These are phyloP conservation scores for Pristionchus arcanus DNA, from an alignment of 2,888 invertebrate genomes.

Conservation along the genomic window DNA sequence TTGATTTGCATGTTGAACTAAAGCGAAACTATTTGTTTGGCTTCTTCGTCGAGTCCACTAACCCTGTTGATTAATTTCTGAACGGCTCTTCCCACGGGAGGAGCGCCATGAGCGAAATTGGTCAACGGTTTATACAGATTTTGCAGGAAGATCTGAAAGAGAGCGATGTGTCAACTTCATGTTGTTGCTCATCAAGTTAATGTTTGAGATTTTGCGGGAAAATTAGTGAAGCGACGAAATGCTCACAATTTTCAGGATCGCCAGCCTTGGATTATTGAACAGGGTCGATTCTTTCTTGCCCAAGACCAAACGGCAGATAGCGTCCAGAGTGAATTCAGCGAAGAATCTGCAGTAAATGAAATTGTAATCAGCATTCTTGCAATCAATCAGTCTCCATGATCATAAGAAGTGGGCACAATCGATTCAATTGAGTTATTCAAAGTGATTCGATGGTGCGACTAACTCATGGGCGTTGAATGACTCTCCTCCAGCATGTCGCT, in stretches of 20 bases:
- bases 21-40: background rate
- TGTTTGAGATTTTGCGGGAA: too few species aligned
- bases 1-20: background rate
- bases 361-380: too few species aligned
- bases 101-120: background rate
- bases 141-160: background rate
- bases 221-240: background rate
- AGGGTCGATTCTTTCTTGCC: constrained; percentile 18
- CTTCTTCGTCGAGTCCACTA: too few species aligned
- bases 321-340: constrained; percentile 37
- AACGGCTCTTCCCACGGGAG: background rate
- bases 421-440: too few species aligned
- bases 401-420: too few species aligned
- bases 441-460: background rate
- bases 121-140: background rate
- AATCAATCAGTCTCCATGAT: too few species aligned
- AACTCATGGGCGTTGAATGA: constrained; percentile 62
- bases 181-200: too few species aligned
- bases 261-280: constrained; percentile 21
- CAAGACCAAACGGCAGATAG: constrained; percentile 18
- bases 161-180: background rate
- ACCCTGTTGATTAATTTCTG: too few species aligned
- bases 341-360: background rate
- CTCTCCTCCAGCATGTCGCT: constrained; percentile 57
- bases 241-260: background rate